Base-by-base conservation (phyloP, 2,888 invertebrate genomes). In the Acrocera orbiculus region DNA sequence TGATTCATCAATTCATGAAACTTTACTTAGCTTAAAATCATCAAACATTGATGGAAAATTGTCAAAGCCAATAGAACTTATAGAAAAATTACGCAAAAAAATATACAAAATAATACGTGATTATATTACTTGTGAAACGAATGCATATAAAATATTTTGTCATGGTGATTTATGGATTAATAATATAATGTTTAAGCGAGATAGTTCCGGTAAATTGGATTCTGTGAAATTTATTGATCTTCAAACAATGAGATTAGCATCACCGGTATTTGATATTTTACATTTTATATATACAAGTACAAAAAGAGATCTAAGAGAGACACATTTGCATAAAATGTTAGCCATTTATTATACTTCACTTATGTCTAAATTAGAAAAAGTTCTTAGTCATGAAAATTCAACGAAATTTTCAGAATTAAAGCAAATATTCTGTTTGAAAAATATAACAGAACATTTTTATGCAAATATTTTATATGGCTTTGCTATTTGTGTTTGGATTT, bases 131-230 rank as follows among this genome's bases (percentile, higher is more conserved):
- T 43, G 43, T 3, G 44, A 47, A 2, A 32, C 32, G 2, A 48
- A 47, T 0, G 44, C 46, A 4, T 42, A 51, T n/a, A 52, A 48
- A 29, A 54, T 59, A 2, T 42, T 59, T 32, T 53, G 54, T 14
- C 59, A 58, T 35, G 59, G 59, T 3, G 59, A 59, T 36, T 36
- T 58, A 27, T 58, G 57, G 56, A 47, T 56, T 1, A 59, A 59
- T 41, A 59, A 59, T 37, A 47, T 59, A 4, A 56, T 59, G 58
- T 59, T 59, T 31, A 42, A 39, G 15, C 34, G 33, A 4, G 35
- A 44, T 16, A 10, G 26, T 8, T 27, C 11, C 3, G 26, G 39
- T 4, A 37, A 41, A 16, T 39, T 45, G 35, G 10, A 31, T 40
- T 37, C 39, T 16, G 58, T 52, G 2, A 55, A 52, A 32, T 56